Evolutionary conservation across 2,797 vertebrate genomes (phyloP).

Genomic region (Toxotes lorentzi): DNA sequence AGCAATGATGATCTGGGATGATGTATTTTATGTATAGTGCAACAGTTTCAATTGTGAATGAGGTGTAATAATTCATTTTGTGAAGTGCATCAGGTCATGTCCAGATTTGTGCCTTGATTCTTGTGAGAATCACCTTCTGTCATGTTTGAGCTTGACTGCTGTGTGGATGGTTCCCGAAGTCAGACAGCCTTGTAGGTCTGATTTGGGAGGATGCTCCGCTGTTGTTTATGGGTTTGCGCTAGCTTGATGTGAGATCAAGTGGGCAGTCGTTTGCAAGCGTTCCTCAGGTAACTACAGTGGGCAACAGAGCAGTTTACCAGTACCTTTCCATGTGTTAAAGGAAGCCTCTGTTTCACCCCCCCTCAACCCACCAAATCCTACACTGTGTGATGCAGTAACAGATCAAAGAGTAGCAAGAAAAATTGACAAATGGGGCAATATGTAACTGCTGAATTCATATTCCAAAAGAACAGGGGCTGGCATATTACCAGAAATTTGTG

Average conservation of each 20-base stretch:
- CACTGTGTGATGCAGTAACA: not conserved
- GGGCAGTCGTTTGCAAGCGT: not conserved
- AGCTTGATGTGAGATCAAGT: not conserved
- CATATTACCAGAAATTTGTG: too few species aligned
- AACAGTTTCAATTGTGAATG: conserved; percentile 18
- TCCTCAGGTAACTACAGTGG: not conserved
- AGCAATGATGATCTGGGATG: not conserved
- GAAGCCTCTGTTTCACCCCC: not conserved
- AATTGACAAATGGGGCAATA: not conserved
- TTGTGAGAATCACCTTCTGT: conserved; percentile 50
- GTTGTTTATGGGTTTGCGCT: not conserved
- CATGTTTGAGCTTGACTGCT: conserved; percentile 47
- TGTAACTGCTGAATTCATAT: too few species aligned
- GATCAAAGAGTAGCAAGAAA: not conserved
- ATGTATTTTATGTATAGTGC: not conserved
- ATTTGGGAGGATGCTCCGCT: not conserved
- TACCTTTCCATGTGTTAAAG: not conserved
- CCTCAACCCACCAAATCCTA: too few species aligned
- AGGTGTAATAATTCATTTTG: conserved; percentile 25
- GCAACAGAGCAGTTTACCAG: not conserved
- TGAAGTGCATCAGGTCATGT: conserved; percentile 40
- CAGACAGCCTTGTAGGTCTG: not conserved
- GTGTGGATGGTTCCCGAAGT: not conserved
- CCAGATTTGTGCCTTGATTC: conserved; percentile 73
- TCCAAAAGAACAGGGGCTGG: too few species aligned